Evolutionary conservation across 1,140 invertebrate species (phyloP), one percentile per base, ranked within the genome.

Genomic region (Aphidius ervi): DNA sequence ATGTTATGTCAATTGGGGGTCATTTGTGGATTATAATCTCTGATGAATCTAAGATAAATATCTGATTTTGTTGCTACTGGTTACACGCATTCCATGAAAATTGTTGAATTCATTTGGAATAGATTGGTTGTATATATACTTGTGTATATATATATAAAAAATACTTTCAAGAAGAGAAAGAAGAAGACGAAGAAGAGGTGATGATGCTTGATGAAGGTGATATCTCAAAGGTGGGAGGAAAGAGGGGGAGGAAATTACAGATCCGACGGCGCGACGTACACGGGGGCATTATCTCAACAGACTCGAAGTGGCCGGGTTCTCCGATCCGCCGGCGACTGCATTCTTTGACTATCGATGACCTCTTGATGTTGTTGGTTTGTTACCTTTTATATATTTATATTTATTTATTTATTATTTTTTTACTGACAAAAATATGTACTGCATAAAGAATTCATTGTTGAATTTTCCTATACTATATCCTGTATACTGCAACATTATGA

Each of bases 321-420:
- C 20, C 46, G 57, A 58, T 50, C 57, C 57, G 57, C 39, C 57
- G 57, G 57, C 46, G 37, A 58, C 57, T 48, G 48, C 57, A 58
- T 58, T 58, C 57, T 58, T 49, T 41, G 57, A 48, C 57, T 58
- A 58, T 58, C 57, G 55, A 48, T 57, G 43, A 48, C 52, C 52
- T 54, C 39, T 40, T 42, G 23, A 31, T 31, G 23, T 31, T 31
- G 23, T 23, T 23, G 23, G n/a, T n/a, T n/a, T n/a, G n/a, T 16
- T 40, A n/a, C 16, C 16, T 40, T 54, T 10, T 54, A 6, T 41
- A 8, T 54, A 16, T 52, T 8, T 52, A 37, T 54, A 6, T 41
- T 4, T 54, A 16, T 52, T 8, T 52, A 37, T 52, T 37, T 37
- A 6, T 52, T 23, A 23, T 7, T 50, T 37, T 39, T 16, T 16